Conservation (phyloP, 2,113 vertebrate genomes). For the Osmerus eperlanus region DNA sequence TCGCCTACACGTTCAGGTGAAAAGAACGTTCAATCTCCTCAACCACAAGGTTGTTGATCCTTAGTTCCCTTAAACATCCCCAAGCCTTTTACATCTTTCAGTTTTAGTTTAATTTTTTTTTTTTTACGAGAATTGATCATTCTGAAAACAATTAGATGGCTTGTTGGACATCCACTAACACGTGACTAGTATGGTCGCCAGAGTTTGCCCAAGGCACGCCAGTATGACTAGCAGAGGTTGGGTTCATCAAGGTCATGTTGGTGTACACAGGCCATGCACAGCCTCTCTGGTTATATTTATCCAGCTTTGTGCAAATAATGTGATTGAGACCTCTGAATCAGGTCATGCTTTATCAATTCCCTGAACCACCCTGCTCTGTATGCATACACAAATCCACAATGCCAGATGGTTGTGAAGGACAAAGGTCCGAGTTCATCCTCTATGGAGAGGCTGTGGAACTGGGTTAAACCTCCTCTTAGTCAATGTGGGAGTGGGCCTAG, state of each 20-base stretch:
- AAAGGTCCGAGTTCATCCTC: slow-evolving; percentile 4
- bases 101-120: too few species aligned
- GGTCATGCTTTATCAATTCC: not conserved
- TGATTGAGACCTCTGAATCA: not conserved
- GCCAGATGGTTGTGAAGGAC: not conserved
- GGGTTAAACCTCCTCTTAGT: not conserved
- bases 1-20: too few species aligned
- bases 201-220: not conserved
- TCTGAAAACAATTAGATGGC: slow-evolving; percentile 11
- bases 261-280: not conserved
- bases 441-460: not conserved
- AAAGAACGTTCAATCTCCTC: too few species aligned
- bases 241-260: slow-evolving; percentile 4
- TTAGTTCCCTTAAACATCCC: too few species aligned
- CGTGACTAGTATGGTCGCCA: too few species aligned
- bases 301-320: not conserved
- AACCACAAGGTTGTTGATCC: too few species aligned
- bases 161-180: too few species aligned
- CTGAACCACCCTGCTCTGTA: not conserved
- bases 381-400: not conserved
- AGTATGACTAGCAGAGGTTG: not conserved
- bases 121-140: not conserved
- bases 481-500: too few species aligned
- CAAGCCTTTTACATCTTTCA: too few species aligned
- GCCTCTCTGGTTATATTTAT: not conserved